phyloP scores from a whole-genome alignment of 2,888 invertebrate genomes.

The Drosophila kuntzei region DNA sequence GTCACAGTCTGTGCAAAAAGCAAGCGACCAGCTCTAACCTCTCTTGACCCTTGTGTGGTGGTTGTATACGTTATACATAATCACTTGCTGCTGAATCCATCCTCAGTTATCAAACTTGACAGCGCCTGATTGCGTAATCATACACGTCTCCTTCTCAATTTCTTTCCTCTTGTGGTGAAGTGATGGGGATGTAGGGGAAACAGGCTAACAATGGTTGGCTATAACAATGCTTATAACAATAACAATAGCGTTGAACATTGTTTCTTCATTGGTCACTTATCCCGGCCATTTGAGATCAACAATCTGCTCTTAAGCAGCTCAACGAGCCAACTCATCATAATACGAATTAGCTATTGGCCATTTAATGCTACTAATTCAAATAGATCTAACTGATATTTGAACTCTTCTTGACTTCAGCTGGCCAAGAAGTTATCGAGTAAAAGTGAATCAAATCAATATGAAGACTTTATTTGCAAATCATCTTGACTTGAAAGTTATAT shows the following conservation, averaged over 20 bases:
- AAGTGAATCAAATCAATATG: constrained; percentile 1
- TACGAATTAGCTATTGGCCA: constrained; percentile 21
- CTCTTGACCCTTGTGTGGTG: constrained; percentile 22
- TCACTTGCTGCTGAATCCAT: constrained; percentile 33
- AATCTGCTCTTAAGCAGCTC: constrained; percentile 7
- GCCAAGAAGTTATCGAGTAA: background rate
- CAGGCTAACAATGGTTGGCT: constrained; percentile 22
- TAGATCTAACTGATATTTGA: constrained; percentile 8
- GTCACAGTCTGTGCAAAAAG: constrained; percentile 1
- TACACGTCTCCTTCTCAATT: constrained; percentile 24
- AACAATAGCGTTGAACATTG: constrained; percentile 32
- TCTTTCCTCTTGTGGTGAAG: background rate
- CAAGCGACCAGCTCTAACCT: constrained; percentile 12
- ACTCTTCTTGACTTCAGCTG: background rate
- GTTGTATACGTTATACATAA: no score
- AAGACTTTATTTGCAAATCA: constrained; percentile 2
- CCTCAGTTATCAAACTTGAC: constrained; percentile 38
- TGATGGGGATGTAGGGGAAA: background rate
- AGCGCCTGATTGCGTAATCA: constrained; percentile 43
- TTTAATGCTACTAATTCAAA: constrained; percentile 9
- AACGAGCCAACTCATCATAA: constrained; percentile 13
- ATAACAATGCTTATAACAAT: constrained; percentile 32
- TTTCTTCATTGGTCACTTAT: constrained; percentile 37
- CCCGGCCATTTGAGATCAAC: constrained; percentile 24
- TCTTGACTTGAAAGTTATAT: background rate